Conservation (phyloP, 2,888 invertebrate genomes). For the Monoplex corrugatus region DNA sequence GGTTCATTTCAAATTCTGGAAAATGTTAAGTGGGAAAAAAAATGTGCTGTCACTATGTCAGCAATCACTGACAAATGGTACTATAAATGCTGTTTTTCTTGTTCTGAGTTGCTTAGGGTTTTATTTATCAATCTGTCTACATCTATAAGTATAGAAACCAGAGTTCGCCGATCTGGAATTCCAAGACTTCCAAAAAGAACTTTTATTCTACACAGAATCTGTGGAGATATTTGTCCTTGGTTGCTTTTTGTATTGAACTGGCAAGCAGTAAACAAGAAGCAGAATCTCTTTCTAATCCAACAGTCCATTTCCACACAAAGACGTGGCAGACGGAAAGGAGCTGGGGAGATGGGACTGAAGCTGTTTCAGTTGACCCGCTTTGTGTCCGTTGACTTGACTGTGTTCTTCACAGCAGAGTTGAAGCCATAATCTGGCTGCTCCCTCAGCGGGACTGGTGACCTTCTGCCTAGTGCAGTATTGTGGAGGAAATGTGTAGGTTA, state of each 20-base stretch:
- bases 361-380: neutral
- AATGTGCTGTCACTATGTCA: too few relatives aligned
- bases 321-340: neutral
- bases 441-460: neutral
- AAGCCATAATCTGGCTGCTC: neutral
- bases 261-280: neutral
- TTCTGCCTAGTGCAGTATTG: neutral
- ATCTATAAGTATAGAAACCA: too few relatives aligned
- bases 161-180: too few relatives aligned
- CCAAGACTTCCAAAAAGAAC: too few relatives aligned
- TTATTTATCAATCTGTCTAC: too few relatives aligned
- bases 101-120: too few relatives aligned
- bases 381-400: conserved; percentile 10
- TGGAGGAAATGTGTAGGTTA: neutral
- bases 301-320: neutral
- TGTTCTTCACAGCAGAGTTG: neutral
- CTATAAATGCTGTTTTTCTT: too few relatives aligned
- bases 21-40: too few relatives aligned
- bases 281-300: neutral
- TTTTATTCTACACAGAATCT: too few relatives aligned
- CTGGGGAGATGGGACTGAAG: neutral
- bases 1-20: too few relatives aligned
- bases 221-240: too few relatives aligned
- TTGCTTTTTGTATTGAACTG: neutral
- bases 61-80: too few relatives aligned